Conservation (phyloP, 2,113 vertebrate species). For the Sphyrna mokarran region DNA sequence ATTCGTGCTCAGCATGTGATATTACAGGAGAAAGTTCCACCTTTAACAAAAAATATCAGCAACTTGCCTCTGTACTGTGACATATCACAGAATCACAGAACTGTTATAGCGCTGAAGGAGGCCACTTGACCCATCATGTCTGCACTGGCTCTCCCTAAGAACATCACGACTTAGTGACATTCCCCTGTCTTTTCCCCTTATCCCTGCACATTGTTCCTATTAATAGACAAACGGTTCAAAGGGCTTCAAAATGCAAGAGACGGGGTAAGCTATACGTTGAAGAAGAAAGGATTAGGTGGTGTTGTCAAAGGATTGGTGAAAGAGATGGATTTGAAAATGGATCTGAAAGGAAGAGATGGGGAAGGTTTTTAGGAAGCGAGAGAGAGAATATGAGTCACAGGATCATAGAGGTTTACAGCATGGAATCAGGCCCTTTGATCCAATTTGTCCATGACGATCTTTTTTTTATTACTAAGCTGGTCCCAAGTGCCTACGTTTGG, state of each 20-base stretch:
- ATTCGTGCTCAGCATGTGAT: neutral
- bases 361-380: neutral
- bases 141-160: no score
- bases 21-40: neutral
- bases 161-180: no score
- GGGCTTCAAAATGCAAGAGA: neutral
- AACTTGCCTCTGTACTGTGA: neutral
- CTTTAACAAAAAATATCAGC: neutral
- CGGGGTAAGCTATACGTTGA: neutral
- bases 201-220: neutral
- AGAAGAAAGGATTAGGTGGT: neutral
- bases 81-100: no score
- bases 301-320: neutral
- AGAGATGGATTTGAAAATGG: neutral
- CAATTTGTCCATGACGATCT: no score
- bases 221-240: neutral
- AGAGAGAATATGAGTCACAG: neutral
- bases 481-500: no score
- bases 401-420: no score
- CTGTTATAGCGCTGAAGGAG: no score
- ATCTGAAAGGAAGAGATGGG: neutral
- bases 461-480: no score
- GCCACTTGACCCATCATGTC: no score
- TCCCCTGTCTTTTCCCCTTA: neutral
- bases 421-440: no score